These are phyloP conservation scores for Karalla daura DNA, from an alignment of 2,797 vertebrate genomes.

Conservation along the genomic window DNA sequence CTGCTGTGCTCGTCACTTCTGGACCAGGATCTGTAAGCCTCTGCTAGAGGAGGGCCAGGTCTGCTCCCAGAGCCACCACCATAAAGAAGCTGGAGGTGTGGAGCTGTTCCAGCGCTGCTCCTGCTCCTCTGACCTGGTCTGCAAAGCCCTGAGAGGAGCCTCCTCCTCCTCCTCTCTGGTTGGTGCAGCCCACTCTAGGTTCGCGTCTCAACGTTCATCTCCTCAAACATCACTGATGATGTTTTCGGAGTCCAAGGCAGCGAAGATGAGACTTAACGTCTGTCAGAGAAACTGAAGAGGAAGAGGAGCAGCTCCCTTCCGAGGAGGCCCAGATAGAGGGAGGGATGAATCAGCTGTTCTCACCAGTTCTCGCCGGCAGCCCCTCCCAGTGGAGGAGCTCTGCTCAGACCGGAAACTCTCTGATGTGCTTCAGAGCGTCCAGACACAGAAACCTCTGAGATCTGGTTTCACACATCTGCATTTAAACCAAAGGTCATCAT, in stretches of 20 bases:
- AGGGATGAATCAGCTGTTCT: slow-evolving; percentile 17
- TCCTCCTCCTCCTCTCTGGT: neutral
- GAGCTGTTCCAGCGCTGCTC: slow-evolving; percentile 96
- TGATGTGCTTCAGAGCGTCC: no score
- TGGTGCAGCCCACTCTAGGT: slow-evolving; percentile 13
- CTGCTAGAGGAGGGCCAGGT: slow-evolving; percentile 91
- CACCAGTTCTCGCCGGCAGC: neutral
- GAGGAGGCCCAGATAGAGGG: neutral
- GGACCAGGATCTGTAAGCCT: slow-evolving; percentile 95
- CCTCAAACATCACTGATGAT: slow-evolving; percentile 27
- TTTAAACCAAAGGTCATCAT: no score
- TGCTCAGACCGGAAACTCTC: no score
- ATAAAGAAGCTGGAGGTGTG: slow-evolving; percentile 86
- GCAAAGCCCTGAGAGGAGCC: slow-evolving; percentile 86
- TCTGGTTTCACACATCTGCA: slow-evolving; percentile 54
- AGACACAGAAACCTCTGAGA: no score
- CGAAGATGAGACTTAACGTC: slow-evolving; percentile 89
- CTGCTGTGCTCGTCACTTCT: slow-evolving; percentile 96
- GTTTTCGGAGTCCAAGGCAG: neutral
- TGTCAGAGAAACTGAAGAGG: slow-evolving; percentile 85
- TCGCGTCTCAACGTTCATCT: slow-evolving; percentile 26
- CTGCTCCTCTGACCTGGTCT: slow-evolving; percentile 87
- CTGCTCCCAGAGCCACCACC: slow-evolving; percentile 89
- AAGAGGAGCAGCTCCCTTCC: no score
- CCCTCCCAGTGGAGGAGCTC: slow-evolving; percentile 22